Base-by-base conservation (phyloP, 2,888 invertebrate genomes). In the Gandaritis pyraliata region DNA sequence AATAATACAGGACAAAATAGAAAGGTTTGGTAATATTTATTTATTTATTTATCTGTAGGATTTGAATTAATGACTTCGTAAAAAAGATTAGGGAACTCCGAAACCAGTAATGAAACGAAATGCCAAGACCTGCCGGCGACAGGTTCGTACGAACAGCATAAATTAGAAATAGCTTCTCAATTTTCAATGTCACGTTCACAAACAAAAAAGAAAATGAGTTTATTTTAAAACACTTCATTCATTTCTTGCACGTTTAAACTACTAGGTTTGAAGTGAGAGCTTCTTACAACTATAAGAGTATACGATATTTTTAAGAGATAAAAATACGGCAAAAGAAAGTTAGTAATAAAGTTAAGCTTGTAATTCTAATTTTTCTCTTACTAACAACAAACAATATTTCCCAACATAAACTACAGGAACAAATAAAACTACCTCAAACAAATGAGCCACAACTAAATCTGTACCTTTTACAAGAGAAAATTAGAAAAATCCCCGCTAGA, bases 401-500 rank as follows among this genome's bases (percentile, higher is more conserved):
- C 56, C 59, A 53, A 15, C 55, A 48, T 55, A 63, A 63, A 60
- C 55, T 59, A 47, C 11, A 49, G 53, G 51, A 58, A 68, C 57
- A 64, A 69, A 64, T 66, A 68, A 72, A 72, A 72, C 71, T 71
- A 71, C 73, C 70, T 66, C 66, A 73, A 72, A 71, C 71, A 74
- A 75, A 74, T 71, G 73, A 75, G 71, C 69, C 68, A 55, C 70
- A 66, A 68, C 70, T 68, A 68, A 72, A 73, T 69, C 72, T 65
- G 70, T 62, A 65, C 61, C 70, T 66, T 72, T 73, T 64, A 64
- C 69, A 71, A 66, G 75, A 72, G 77, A 74, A 76, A 79, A 80
- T 80, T 78, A 78, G 78, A 77, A 74, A 73, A 74, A 76, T 61
- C 70, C 80, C 76, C 80, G 18, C 38, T 68, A 64, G 71, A 66